A percentile compares a stretch with the other conserved stretches of the same genome.
Evolutionary conservation across 2,113 vertebrate species (phyloP).

Genomic region (Sander lucioperca): DNA sequence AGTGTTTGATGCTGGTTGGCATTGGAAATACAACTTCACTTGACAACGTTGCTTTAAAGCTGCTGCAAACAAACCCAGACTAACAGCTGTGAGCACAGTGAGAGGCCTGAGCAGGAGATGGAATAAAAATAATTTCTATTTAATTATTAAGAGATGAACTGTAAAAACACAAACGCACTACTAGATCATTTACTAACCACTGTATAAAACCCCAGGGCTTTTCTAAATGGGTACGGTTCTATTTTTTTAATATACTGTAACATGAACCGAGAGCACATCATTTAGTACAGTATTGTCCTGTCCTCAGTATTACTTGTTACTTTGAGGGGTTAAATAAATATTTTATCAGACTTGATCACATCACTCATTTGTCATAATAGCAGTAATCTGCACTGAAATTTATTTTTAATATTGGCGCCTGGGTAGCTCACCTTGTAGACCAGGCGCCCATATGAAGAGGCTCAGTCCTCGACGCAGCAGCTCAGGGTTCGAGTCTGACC

Average conservation of each 20-base stretch:
- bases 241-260: background rate
- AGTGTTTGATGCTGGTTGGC: background rate
- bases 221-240: background rate
- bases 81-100: slow-evolving; percentile 9
- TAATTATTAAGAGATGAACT: background rate
- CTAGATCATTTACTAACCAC: background rate
- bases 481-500: too few relatives aligned
- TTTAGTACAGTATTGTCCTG: background rate
- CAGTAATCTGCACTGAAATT: background rate
- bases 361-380: background rate
- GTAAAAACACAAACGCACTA: background rate
- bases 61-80: slow-evolving; percentile 8
- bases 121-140: background rate
- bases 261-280: background rate
- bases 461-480: too few relatives aligned
- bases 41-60: background rate
- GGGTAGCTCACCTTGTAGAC: too few relatives aligned
- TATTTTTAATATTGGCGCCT: background rate
- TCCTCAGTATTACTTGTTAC: background rate
- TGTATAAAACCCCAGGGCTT: background rate
- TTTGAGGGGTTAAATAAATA: background rate
- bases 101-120: background rate
- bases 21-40: slow-evolving; percentile 20
- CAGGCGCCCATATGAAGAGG: too few relatives aligned
- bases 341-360: too few relatives aligned